Evolutionary conservation across 2,888 invertebrate species (phyloP), one percentile per base, ranked within the genome.

Genomic region (Chaitophorus viminalis): DNA sequence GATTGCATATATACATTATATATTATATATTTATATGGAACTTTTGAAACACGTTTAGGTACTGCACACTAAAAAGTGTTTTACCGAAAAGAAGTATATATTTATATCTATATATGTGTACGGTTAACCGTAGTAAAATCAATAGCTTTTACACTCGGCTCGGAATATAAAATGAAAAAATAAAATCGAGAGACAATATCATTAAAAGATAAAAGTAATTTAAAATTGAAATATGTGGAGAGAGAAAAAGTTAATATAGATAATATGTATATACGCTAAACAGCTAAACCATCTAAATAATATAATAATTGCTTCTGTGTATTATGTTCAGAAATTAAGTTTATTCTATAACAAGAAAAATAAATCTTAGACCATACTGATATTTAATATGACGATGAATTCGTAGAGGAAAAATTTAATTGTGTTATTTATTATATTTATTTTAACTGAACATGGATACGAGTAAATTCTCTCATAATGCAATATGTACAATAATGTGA

Each of bases 91-190:
- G 25, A 82, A 82, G 18, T 54, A 21, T 21, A 21, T 18, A 21
- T 21, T 1, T 54, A 21, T 21, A 21, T 54, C 18, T 54, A 1
- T 70, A 52, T 29, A 14, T 68, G 29, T 68, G 29, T n/a, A 60
- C 60, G 60, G 25, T 60, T 6, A 68, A 70, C 8, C 70, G 31
- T 70, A 17, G 29, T 76, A 46, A 76, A 29, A 46, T 52, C 72
- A 54, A 82, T 72, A 72, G 52, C 4, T 52, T 72, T 82, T 72
- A 72, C 14, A 21, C 39, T 25, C 52, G 29, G 31, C 29, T n/a
- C 8, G 70, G 72, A 82, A 52, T 72, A 82, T 68, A 82, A 72
- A 82, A 72, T n/a, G 52, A 77, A 77, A 31, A 70, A 33, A 72
- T 82, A 70, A 82, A 72, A 70, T 39, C 31, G 29, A 68, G 21